Evolutionary conservation across 2,797 vertebrate species (phyloP), one percentile per base, ranked within the genome.

Genomic region (Malurus leucopterus): DNA sequence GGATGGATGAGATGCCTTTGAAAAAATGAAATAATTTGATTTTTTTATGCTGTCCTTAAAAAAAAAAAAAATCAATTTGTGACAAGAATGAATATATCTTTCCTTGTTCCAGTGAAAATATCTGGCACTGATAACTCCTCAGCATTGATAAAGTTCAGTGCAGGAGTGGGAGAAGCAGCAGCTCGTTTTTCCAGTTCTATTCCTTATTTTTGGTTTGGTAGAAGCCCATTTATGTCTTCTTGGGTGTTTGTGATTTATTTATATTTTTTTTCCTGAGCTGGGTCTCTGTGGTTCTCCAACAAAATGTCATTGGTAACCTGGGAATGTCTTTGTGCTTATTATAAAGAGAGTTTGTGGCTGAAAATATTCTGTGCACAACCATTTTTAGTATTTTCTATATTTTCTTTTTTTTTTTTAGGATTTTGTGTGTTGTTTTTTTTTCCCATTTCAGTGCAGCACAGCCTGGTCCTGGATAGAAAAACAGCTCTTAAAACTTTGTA

Each of bases 401-500:
- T 40, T 13, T 36, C 36, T 55, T 40, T 13, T 43, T 57, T 40
- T 58, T 29, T n/a, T 29, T 21, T 27, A 18, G 27, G 30, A 51
- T 40, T 41, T 9, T 26, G 9, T 30, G 4, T 5, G 3, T 57
- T 44, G 34, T 34, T 27, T 23, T 26, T 26, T 49, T 62, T 53
- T 30, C 16, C 6, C 6, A 18, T 24, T 70, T 51, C 43, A 11
- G 3, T 23, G 29, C 11, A 62, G 40, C 54, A 21, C 13, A 38
- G 14, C 15, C 27, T 55, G 15, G 6, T 24, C 55, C 29, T 64
- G 34, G 34, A 41, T 14, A 8, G 11, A 7, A 59, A 63, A 86
- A 59, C 1, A 6, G 19, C 46, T 38, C 8, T 9, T 23, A 12
- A 72, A 62, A 0, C 9, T 22, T 2, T 21, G 27, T 0, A 36